Conservation (phyloP, 2,113 vertebrate genomes). For the Platichthys flesus region DNA sequence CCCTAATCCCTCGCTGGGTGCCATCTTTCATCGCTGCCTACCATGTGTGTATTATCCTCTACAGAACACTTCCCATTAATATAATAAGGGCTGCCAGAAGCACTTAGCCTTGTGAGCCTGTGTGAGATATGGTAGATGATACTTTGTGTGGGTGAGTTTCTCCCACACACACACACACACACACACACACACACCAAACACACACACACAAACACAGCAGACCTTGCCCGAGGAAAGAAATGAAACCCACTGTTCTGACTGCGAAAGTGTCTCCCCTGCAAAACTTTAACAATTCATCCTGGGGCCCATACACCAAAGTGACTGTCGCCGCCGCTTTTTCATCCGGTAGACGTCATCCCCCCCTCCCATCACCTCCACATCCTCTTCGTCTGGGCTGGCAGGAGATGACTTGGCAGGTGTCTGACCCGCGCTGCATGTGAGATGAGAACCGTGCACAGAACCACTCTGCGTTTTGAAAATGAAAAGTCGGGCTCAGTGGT, state of each 20-base stretch:
- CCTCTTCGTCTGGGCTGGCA: slow-evolving; percentile 40
- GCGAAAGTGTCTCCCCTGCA: slow-evolving; percentile 21
- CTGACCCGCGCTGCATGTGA: slow-evolving; percentile 45
- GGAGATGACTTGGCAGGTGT: slow-evolving; percentile 66
- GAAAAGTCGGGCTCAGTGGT: slow-evolving; percentile 55
- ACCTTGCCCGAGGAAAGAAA: slow-evolving; percentile 48
- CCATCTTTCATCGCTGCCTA: slow-evolving; percentile 79
- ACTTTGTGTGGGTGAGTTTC: slow-evolving; percentile 44
- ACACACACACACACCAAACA: slow-evolving; percentile 15
- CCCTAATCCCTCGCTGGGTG: slow-evolving; percentile 71
- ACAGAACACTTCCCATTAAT: slow-evolving; percentile 79
- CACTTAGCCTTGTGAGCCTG: slow-evolving; percentile 66
- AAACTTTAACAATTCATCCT: slow-evolving; percentile 46
- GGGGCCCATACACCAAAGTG: slow-evolving; percentile 16
- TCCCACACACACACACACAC: slow-evolving; percentile 7
- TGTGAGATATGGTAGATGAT: slow-evolving; percentile 58
- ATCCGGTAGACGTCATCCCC: background rate
- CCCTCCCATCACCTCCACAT: slow-evolving; percentile 23
- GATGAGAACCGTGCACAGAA: slow-evolving; percentile 47
- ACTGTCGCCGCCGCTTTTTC: slow-evolving; percentile 39
- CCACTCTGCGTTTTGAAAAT: slow-evolving; percentile 53
- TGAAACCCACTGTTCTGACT: slow-evolving; percentile 41
- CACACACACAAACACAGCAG: slow-evolving; percentile 18
- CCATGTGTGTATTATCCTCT: slow-evolving; percentile 74
- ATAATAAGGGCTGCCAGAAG: slow-evolving; percentile 75